phyloP scores from a whole-genome alignment of 2,888 invertebrate genomes.

The Phlogophora meticulosa region DNA sequence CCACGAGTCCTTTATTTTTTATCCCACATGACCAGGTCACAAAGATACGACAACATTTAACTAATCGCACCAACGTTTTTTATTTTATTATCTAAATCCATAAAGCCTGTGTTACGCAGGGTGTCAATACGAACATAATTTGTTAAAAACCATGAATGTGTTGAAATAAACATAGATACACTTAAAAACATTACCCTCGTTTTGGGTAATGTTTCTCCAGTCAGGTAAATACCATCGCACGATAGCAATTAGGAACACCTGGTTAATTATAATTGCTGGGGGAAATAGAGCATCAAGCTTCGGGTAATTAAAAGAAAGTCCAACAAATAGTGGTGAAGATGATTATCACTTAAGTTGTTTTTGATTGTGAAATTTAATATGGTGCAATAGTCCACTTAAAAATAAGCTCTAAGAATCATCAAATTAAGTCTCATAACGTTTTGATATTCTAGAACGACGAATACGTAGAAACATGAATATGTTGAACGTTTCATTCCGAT shows the following conservation, averaged over 20 bases:
- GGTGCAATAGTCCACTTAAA: not conserved
- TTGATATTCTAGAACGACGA: conserved; percentile 37
- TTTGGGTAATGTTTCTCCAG: conserved; percentile 9
- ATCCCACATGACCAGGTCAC: no score
- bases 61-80: no score
- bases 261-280: conserved; percentile 48
- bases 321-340: conserved; percentile 38
- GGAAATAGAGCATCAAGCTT: conserved; percentile 54
- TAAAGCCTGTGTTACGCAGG: no score
- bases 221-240: conserved; percentile 23
- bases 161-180: conserved; percentile 1
- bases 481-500: conserved; percentile 27
- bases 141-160: no score
- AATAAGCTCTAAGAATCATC: conserved; percentile 19
- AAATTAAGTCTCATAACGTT: conserved; percentile 12
- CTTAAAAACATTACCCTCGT: conserved; percentile 18
- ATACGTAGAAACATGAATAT: conserved; percentile 41
- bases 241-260: conserved; percentile 51
- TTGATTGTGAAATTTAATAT: conserved; percentile 27
- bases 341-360: conserved; percentile 15
- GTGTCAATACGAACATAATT: no score
- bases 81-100: no score
- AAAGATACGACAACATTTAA: no score
- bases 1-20: no score
- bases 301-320: conserved; percentile 57